A percentile compares a stretch with the other conserved stretches of the same genome.
Conservation (phyloP, 92 coral and sea anemone genomes). For the Montipora capitata region DNA sequence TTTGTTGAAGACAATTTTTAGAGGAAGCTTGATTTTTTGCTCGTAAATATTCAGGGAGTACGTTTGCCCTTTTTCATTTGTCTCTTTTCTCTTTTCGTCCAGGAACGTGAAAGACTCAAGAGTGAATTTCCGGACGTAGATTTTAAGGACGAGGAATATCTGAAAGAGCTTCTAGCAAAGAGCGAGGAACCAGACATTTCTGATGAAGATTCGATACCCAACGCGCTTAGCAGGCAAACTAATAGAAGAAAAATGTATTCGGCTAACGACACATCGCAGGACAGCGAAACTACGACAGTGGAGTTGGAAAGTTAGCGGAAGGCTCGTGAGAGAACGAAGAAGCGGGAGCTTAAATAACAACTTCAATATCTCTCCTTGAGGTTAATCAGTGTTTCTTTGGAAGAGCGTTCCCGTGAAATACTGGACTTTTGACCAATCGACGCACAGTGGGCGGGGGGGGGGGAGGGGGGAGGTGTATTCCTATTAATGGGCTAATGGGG, state of each 20-base stretch:
- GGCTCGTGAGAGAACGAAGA: background rate
- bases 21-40: no score
- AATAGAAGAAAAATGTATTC: constrained; percentile 36
- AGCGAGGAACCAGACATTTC: constrained; percentile 7
- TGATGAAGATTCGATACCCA: constrained; percentile 37
- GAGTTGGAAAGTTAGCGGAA: background rate
- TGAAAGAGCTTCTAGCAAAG: constrained; percentile 28
- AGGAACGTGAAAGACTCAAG: constrained; percentile 72
- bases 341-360: no score
- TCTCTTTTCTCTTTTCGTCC: background rate
- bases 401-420: no score
- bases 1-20: no score
- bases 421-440: no score
- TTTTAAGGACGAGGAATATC: constrained; percentile 69
- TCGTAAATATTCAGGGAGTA: no score
- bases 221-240: constrained; percentile 22
- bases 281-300: constrained; percentile 1
- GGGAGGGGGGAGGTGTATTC: no score
- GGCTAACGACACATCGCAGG: background rate
- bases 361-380: no score
- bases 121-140: constrained; percentile 59
- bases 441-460: no score
- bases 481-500: no score
- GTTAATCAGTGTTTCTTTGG: no score
- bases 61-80: no score